Base-by-base conservation (phyloP, 1,140 invertebrate genomes). In the Ceratoteleas bidentatus region DNA sequence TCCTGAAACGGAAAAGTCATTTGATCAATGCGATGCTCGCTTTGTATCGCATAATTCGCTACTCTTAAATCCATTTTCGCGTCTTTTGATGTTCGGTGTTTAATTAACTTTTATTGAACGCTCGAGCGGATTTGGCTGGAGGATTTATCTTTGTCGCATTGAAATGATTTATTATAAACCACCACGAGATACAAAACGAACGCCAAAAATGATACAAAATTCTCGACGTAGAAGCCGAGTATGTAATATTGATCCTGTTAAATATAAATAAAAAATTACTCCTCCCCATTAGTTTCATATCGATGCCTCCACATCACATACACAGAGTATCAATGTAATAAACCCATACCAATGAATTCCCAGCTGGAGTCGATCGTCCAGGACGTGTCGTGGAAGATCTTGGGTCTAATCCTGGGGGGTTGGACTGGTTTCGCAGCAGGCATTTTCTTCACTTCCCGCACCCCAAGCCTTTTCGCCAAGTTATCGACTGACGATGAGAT, bases 291-390 rank as follows among this genome's bases (percentile, higher is more conserved):
- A 24, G 24, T 24, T 24, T 24, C 24, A 4, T 4, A 24, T 24
- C 24, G 24, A 24, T 24, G 24, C 24, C 24, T 24, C 24, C 1
- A 24, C 24, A 24, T 24, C 24, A 24, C 4, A 24, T 24, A 24
- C 24, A n/a, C n/a, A n/a, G n/a, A n/a, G n/a, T 24, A 24, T 24
- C 24, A 2, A 1, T 24, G 24, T 45, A 47, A 61, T 36, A 11
- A 56, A 83, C 60, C 90, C 81, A 92, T 92, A 94, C 95, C 95
- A 87, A 96, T 95, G 85, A 96, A 97, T 87, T 96, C 96, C 96
- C 96, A 97, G 85, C 96, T 96, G 66, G 95, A 96, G 90, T 97
- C 96, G 34, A 97, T 93, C 60, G 95, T 94, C 96, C 96, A 97
- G 7, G 94, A 95, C 24, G 94, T 94, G 73, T 95, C 95, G 81